Evolutionary conservation across 2,888 invertebrate species (phyloP), one percentile per base, ranked within the genome.

Genomic region (Diabrotica balteata): DNA sequence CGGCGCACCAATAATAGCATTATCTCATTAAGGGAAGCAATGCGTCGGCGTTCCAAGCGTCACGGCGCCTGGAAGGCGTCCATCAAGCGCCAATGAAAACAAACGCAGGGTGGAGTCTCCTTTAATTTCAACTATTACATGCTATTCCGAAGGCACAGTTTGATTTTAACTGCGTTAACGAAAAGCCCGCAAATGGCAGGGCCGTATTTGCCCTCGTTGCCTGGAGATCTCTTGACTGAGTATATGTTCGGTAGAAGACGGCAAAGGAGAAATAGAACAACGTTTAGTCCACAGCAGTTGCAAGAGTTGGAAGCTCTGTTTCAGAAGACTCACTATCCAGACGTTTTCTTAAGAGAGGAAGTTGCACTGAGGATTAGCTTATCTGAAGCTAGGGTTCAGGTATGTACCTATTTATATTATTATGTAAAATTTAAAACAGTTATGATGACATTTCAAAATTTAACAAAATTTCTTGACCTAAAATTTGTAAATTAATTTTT

Each of bases 291-390:
- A 1, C 95, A 96, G 82, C 97, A 97, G 84, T 86, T 97, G 58
- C 93, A 94, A 80, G 95, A 96, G 80, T 84, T 97, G 78, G 97
- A 97, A 82, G 91, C 94, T 0, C 87, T 97, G 32, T 97, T 97
- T 84, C 95, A 95, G 83, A 95, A 95, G 84, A 97, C 96, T 0
- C 96, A 96, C 80, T 97, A 97, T 83, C 97, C 96, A 7, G 96
- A 96, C 80, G 96, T 96, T 32, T 90, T 90, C 78, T 84, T 94
- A 65, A 88, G 96, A 76, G 97, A 97, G 83, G 96, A 96, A 85
- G 94, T 96, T 8, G 97, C 97, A 0, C 84, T 95, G 68, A 88
- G 95, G 81, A 96, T 96, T 77, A 95, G 93, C 81, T 87, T 97
- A 7, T 95, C 96, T 2, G 97, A 97, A 85, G 96, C 96, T 57